Evolutionary conservation across 2,113 vertebrate species (phyloP), one percentile per base, ranked within the genome.

Genomic region (Gobiocypris rarus): DNA sequence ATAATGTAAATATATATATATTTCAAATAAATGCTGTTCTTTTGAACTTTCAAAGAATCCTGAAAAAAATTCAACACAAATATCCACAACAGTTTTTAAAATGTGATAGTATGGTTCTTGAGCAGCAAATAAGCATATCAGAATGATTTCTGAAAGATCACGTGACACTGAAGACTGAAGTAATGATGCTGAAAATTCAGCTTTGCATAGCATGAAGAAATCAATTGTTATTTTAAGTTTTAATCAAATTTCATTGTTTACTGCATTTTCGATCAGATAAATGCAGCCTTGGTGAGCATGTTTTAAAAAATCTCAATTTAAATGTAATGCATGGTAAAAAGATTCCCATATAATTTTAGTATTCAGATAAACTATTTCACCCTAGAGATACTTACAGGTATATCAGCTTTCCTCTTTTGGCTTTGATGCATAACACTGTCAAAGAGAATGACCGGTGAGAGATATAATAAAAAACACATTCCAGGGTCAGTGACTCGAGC

Each of bases 371-470:
- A 34, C 17, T 2, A 71, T 34, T 34, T 67, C 15, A 67, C 63
- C 2, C 11, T 14, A 61, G 5, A 70, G 38, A 43, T 43, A 41
- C 34, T 11, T 41, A 70, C 9, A 70, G 38, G 38, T 71, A 7
- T 71, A 71, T 71, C 2, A 71, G 41, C 41, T 45, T 71, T 71
- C 69, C 22, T 14, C 1, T 24, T 71, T 71, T 24, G 69, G 69
- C 41, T 45, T 71, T 71, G 22, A 71, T 71, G 69, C 69, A 24
- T 41, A 71, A 71, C 38, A 43, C 69, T 45, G 69, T 71, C 69
- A 24, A 71, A 71, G 22, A 45, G 10, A 45, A 45, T 71, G 69
- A 71, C 22, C 41, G 13, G 41, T 71, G 41, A 45, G 41, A 45
- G 10, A 71, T 45, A 14, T 71, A 71, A 71, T 71, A 22, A 45